phyloP scores from a whole-genome alignment of 2,113 vertebrate genomes.

The Caranx melampygus region DNA sequence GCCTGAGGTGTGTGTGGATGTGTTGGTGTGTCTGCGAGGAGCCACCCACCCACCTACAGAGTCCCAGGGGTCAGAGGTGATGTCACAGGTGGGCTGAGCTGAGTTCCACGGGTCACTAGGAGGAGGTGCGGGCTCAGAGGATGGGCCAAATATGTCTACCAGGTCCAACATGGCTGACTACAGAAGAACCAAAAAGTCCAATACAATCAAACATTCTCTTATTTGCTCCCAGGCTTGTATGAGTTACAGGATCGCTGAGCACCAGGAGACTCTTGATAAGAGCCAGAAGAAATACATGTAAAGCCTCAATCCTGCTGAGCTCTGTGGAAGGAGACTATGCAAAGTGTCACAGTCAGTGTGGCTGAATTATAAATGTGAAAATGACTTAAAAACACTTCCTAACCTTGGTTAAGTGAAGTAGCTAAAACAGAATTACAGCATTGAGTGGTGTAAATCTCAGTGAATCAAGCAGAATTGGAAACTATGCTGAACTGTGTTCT shows the following conservation, averaged over 20 bases:
- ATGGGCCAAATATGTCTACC: constrained; percentile 90
- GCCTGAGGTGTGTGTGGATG: background rate
- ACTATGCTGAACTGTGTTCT: background rate
- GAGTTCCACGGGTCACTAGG: constrained; percentile 79
- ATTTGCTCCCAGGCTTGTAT: background rate
- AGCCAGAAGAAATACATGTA: background rate
- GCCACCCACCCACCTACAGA: constrained; percentile 79
- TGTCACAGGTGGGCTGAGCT: constrained; percentile 50
- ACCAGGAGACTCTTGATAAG: background rate
- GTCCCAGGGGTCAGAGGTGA: constrained; percentile 81
- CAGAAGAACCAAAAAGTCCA: constrained; percentile 44
- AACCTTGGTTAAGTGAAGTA: background rate
- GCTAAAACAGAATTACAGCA: background rate
- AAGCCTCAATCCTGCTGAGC: background rate
- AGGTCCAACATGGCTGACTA: constrained; percentile 94
- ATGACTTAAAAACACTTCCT: constrained; percentile 13
- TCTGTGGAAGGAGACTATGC: background rate
- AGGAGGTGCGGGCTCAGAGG: constrained; percentile 67
- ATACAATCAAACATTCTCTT: background rate
- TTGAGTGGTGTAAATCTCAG: background rate
- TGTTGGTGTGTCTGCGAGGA: background rate
- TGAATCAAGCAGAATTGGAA: background rate
- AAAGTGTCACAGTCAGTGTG: background rate
- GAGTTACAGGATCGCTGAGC: background rate
- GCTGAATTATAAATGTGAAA: background rate